These are phyloP conservation scores for Euspilapteryx auroguttella DNA, from an alignment of 2,888 invertebrate species.

Conservation along the genomic window DNA sequence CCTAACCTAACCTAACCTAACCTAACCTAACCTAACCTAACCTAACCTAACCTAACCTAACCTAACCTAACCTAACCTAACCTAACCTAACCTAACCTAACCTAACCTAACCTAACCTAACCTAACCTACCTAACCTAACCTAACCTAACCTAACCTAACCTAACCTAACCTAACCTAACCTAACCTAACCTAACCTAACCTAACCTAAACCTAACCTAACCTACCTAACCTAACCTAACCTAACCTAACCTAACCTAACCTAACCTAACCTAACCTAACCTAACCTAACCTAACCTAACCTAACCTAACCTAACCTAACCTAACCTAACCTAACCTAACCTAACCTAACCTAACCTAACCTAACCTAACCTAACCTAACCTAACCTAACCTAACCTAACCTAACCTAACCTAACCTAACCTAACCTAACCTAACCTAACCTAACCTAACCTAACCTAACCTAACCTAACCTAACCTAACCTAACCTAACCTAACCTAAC, in stretches of 20 bases:
- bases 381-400: slow-evolving; percentile 7
- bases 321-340: slow-evolving; percentile 6
- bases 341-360: slow-evolving; percentile 8
- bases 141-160: slow-evolving; percentile 7
- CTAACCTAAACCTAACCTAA: slow-evolving; percentile 8
- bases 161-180: slow-evolving; percentile 8
- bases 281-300: slow-evolving; percentile 7
- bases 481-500: slow-evolving; percentile 7
- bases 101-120: too few relatives aligned
- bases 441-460: slow-evolving; percentile 9
- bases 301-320: slow-evolving; percentile 8
- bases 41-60: slow-evolving; percentile 1
- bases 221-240: slow-evolving; percentile 6
- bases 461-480: slow-evolving; percentile 7
- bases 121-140: too few relatives aligned
- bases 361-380: slow-evolving; percentile 8
- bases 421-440: slow-evolving; percentile 9
- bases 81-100: slow-evolving; percentile 4
- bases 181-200: slow-evolving; percentile 8
- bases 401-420: slow-evolving; percentile 7
- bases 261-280: slow-evolving; percentile 5
- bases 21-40: slow-evolving; percentile 3
- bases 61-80: slow-evolving; percentile 4
- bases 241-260: slow-evolving; percentile 4
- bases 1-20: slow-evolving; percentile 9